A percentile compares a stretch with the other conserved stretches of the same genome.
These are phyloP conservation scores for Anas platyrhynchos DNA, from an alignment of 2,113 vertebrate genomes.

Conservation along the genomic window DNA sequence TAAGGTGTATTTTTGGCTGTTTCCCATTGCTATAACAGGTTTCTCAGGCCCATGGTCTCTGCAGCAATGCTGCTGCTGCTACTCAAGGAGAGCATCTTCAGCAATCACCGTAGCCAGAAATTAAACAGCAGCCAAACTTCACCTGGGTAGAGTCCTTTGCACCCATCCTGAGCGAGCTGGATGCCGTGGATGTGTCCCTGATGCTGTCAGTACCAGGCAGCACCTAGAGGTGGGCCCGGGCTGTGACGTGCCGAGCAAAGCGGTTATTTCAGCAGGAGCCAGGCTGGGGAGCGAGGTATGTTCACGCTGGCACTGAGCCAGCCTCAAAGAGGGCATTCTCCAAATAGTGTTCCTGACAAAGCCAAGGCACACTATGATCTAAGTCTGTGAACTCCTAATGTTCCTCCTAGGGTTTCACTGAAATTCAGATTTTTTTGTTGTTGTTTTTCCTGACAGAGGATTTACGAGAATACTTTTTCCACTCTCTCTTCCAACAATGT, in stretches of 20 bases:
- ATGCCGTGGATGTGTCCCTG: accelerated
- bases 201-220: background rate
- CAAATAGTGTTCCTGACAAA: accelerated
- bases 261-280: accelerated
- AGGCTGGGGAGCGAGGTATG: accelerated
- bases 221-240: background rate
- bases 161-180: background rate
- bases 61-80: background rate
- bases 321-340: background rate
- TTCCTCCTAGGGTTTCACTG: background rate
- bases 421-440: background rate
- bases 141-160: accelerated
- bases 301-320: accelerated
- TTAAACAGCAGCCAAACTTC: accelerated
- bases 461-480: slow-evolving; percentile 21
- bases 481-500: background rate
- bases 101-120: accelerated
- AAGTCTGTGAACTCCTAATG: background rate
- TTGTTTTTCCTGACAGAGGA: slow-evolving; percentile 28
- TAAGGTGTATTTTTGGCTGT: background rate
- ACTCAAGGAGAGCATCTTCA: background rate
- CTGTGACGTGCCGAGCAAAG: accelerated
- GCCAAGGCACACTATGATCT: background rate
- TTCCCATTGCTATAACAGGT: accelerated
- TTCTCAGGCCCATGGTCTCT: accelerated